phyloP scores from a whole-genome alignment of 2,113 vertebrate species.

The Catharus fuscescens region DNA sequence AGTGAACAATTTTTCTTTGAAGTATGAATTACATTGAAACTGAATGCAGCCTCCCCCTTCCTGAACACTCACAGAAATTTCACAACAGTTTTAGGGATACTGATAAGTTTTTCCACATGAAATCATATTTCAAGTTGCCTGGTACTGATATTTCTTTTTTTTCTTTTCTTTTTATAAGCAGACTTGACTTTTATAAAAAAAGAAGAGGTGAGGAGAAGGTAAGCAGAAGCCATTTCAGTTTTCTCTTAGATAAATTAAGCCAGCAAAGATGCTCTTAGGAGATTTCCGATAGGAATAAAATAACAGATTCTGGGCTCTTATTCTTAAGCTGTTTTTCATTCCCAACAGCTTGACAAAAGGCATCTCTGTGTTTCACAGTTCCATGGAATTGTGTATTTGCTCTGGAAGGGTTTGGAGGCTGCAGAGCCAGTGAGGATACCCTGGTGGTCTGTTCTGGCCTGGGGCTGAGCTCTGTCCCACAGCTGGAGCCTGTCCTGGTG shows the following conservation, averaged over 20 bases:
- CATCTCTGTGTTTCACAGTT: neutral
- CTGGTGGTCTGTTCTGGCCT: neutral
- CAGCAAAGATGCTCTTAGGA: conserved; percentile 1
- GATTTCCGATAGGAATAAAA: neutral
- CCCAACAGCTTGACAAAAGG: conserved; percentile 20
- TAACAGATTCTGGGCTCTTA: neutral
- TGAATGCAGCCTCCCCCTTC: neutral
- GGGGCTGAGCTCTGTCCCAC: neutral
- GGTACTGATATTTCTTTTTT: neutral
- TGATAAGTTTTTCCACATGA: neutral
- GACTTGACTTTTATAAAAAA: neutral
- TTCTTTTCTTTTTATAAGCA: neutral
- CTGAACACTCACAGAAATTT: neutral
- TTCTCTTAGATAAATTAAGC: conserved; percentile 30
- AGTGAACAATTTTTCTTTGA: neutral
- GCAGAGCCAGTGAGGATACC: neutral
- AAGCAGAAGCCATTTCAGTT: conserved; percentile 43
- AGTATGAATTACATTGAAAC: neutral
- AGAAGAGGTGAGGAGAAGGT: neutral
- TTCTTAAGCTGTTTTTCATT: conserved; percentile 27
- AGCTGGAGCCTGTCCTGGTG: rapidly evolving
- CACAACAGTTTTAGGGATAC: neutral
- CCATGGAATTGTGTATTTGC: neutral
- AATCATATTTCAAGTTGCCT: neutral
- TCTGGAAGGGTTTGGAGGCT: neutral